Percentiles rank a stretch among this genome's conserved stretches.
Evolutionary conservation across 2,113 vertebrate genomes (phyloP).

Genomic region (Myocastor coypus): DNA sequence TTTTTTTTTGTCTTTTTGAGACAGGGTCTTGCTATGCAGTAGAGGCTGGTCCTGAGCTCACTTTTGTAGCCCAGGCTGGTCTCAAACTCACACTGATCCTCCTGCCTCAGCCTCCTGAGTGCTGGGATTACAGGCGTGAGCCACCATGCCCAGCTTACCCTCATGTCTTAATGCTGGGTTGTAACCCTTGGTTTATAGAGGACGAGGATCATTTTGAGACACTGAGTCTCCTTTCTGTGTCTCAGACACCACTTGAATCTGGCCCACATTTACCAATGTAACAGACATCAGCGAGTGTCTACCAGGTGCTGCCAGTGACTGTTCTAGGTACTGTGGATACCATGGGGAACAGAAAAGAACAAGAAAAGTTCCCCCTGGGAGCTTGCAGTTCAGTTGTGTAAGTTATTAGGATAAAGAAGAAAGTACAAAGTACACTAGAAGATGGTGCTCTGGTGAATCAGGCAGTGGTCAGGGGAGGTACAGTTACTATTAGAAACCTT

Average conservation of each 20-base stretch:
- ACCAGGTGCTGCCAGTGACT: background rate
- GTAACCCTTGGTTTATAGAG: background rate
- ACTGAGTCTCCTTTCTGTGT: background rate
- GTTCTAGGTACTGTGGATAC: background rate
- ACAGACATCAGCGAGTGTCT: background rate
- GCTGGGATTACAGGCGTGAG: too few relatives aligned
- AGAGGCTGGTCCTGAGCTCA: too few relatives aligned
- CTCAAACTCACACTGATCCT: too few relatives aligned
- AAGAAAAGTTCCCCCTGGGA: background rate
- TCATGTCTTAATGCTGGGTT: background rate
- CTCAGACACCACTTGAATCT: background rate
- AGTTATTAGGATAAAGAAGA: background rate
- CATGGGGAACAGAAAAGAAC: background rate
- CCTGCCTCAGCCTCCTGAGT: too few relatives aligned
- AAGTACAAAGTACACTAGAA: background rate
- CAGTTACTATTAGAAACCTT: background rate
- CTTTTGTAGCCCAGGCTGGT: too few relatives aligned
- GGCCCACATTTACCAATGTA: background rate
- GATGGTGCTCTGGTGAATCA: background rate
- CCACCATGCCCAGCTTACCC: too few relatives aligned
- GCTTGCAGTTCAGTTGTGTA: background rate
- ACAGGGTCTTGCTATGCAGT: too few relatives aligned
- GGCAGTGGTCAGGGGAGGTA: background rate
- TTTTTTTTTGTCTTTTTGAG: too few relatives aligned
- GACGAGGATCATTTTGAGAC: background rate